Base-by-base conservation (phyloP, 2,888 invertebrate species). In the Biston betularia region DNA sequence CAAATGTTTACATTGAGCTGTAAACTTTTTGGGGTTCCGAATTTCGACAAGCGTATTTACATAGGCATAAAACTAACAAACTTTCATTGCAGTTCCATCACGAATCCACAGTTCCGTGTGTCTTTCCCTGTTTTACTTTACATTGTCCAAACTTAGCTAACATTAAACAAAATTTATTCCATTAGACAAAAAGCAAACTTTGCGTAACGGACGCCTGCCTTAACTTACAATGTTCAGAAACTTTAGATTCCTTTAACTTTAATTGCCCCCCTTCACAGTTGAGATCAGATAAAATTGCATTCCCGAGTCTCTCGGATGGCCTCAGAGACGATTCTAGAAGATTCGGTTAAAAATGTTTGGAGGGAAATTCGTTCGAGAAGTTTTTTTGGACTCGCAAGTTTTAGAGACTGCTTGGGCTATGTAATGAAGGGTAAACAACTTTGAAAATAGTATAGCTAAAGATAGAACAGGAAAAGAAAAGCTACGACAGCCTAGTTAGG, bases 201-300 rank as follows among this genome's bases (percentile, higher is more conserved):
- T 42, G 59, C 63, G 59, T 60, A 68, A 49, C 67, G 55, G 59
- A 48, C 38, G 52, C 52, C 53, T 67, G 66, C 50, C 77, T 70
- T 69, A 76, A 78, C 72, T 76, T 80, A 73, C 76, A 76, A 75
- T 79, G 75, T 79, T 79, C 69, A 12, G 46, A 59, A 65, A 69
- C 72, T 79, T 59, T 69, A 64, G 81, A 82, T 83, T 80, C 79
- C 79, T 75, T 73, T 74, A 76, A 73, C 75, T 84, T 84, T 85
- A 87, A 87, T 86, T 86, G 83, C 80, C 81, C 73, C 72, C 75
- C 75, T 79, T 80, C 76, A 69, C 73, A 72, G 75, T 74, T 69
- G 69, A 73, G 76, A 81, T 82, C 83, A 72, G 85, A 84, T 85
- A 80, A 83, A 85, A 87, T 85, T 87, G 83, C 86, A 87, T 86